Conservation (phyloP, 23 tunicate species). For the Aplidium turbinatum region DNA sequence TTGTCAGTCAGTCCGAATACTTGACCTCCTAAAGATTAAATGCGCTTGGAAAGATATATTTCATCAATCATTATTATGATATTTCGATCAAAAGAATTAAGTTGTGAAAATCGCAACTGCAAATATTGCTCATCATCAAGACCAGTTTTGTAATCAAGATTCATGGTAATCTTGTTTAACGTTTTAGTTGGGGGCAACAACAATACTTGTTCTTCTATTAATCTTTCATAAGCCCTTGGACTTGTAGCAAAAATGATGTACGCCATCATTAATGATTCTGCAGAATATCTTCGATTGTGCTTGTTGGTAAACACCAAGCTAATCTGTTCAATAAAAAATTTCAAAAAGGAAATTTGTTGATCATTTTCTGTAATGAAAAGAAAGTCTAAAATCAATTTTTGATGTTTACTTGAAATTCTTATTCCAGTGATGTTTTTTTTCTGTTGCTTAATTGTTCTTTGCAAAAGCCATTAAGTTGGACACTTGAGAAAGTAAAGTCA, state of each 20-base stretch:
- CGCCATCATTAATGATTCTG: slow-evolving; percentile 10
- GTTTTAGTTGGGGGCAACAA: slow-evolving; percentile 29
- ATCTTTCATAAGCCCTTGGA: slow-evolving; percentile 20
- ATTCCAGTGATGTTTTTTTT: too few species aligned
- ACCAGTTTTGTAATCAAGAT: slow-evolving; percentile 8
- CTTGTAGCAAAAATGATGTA: slow-evolving; percentile 16
- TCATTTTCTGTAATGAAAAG: neutral
- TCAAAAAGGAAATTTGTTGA: slow-evolving; percentile 16
- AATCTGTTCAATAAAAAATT: slow-evolving; percentile 20
- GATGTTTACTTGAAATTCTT: too few species aligned
- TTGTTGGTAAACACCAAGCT: neutral
- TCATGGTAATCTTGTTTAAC: slow-evolving; percentile 24
- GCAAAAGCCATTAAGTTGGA: slow-evolving; percentile 18
- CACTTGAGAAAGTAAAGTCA: slow-evolving; percentile 7
- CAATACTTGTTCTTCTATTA: slow-evolving; percentile 19
- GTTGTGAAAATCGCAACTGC: slow-evolving; percentile 5
- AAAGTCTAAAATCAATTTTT: slow-evolving; percentile 1
- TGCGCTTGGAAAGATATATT: slow-evolving; percentile 19
- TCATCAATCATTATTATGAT: slow-evolving; percentile 13
- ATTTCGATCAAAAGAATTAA: slow-evolving; percentile 28
- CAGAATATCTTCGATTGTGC: slow-evolving; percentile 12
- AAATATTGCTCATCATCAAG: slow-evolving; percentile 14
- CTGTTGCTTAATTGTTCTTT: neutral
- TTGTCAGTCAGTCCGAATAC: slow-evolving; percentile 5
- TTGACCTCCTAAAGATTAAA: slow-evolving; percentile 17